Conservation (phyloP, 2,113 vertebrate species). For the Prunella himalayana region DNA sequence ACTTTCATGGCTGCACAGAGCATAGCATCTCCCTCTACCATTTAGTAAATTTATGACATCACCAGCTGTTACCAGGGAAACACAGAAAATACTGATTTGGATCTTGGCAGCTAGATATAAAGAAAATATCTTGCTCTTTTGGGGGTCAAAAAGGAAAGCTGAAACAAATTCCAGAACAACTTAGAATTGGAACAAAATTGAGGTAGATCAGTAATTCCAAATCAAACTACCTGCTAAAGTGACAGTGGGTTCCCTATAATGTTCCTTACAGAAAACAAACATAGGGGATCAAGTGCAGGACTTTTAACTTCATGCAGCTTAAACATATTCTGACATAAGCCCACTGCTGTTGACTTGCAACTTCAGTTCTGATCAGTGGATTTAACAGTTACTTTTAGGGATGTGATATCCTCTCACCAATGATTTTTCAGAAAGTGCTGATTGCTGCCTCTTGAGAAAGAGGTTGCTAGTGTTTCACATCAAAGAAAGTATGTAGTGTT, state of each 20-base stretch:
- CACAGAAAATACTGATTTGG: background rate
- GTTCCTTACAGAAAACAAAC: background rate
- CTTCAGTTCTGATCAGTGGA: background rate
- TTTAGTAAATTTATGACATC: conserved; percentile 5
- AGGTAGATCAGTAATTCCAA: background rate
- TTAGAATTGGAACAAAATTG: background rate
- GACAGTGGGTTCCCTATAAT: background rate
- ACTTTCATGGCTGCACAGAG: background rate
- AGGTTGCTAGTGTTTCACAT: background rate
- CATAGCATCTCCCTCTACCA: background rate
- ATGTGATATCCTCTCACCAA: background rate
- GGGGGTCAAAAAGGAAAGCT: background rate
- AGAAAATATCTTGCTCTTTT: conserved; percentile 9
- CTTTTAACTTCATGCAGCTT: background rate
- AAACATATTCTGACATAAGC: background rate
- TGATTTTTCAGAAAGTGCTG: background rate
- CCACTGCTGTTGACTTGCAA: background rate
- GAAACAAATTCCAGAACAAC: background rate
- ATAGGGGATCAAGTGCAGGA: background rate
- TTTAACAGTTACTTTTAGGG: background rate
- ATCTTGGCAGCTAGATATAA: conserved; percentile 19
- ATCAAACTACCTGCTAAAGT: background rate
- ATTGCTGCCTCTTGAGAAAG: background rate
- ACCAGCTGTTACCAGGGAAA: conserved; percentile 48
- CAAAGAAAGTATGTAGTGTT: background rate